These are phyloP conservation scores for Acanthurus tractus DNA, from an alignment of 2,797 vertebrate genomes.

Conservation along the genomic window DNA sequence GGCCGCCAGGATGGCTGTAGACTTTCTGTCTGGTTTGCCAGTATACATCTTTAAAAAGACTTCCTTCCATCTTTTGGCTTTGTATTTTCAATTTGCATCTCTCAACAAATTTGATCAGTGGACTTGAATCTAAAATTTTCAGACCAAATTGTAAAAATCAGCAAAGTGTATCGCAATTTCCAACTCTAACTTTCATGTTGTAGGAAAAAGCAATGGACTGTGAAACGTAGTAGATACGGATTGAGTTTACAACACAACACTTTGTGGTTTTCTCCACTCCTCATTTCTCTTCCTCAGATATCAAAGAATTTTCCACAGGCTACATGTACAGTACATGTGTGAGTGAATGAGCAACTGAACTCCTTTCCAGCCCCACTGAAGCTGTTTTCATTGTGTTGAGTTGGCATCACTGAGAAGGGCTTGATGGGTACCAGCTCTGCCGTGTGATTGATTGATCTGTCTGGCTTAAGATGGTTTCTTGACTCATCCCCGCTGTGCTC, in stretches of 20 bases:
- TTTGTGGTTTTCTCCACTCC: constrained; percentile 16
- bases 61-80: not conserved
- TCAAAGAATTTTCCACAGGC: constrained; percentile 31
- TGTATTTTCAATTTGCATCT: not conserved
- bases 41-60: not conserved
- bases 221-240: not conserved
- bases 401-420: constrained; percentile 35
- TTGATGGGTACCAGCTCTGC: constrained; percentile 19
- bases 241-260: not conserved
- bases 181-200: not conserved
- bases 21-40: not conserved
- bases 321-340: constrained; percentile 24
- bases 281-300: constrained; percentile 11
- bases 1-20: too few relatives aligned
- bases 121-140: not conserved
- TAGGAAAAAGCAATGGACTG: not conserved
- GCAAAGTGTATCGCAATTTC: not conserved
- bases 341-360: constrained; percentile 23
- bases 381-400: constrained; percentile 47
- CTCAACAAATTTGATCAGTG: too few relatives aligned
- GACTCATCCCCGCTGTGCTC: constrained; percentile 63
- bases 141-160: not conserved
- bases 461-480: constrained; percentile 48
- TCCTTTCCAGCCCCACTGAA: constrained; percentile 26
- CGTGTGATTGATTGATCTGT: constrained; percentile 68